Conservation (phyloP, 2,113 vertebrate species). For the Nycticebus coucang region DNA sequence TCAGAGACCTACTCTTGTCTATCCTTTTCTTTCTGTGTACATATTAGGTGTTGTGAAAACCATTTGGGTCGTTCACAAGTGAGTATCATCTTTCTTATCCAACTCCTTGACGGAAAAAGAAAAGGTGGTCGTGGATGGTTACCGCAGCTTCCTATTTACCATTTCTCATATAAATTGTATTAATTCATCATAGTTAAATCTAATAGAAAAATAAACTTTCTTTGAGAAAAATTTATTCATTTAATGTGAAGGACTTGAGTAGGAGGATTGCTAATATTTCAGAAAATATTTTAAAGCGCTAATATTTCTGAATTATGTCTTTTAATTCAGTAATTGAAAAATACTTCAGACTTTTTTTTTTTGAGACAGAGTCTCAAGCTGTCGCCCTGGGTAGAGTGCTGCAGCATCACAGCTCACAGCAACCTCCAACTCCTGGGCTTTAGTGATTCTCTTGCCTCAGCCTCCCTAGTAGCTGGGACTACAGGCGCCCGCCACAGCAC, state of each 20-base stretch:
- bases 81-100: neutral
- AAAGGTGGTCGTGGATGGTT: neutral
- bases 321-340: conserved; percentile 1
- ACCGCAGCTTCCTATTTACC: neutral
- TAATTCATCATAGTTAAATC: neutral
- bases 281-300: neutral
- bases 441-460: too few species aligned
- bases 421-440: too few species aligned
- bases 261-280: neutral
- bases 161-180: neutral
- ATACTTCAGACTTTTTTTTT: neutral
- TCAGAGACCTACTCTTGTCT: neutral
- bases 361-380: too few species aligned
- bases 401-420: too few species aligned
- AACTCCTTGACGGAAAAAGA: neutral
- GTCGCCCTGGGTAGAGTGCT: too few species aligned
- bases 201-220: neutral
- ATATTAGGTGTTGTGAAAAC: neutral
- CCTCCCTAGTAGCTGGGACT: too few species aligned
- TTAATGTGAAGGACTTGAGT: neutral
- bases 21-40: neutral
- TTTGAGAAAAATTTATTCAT: conserved; percentile 6
- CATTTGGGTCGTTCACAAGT: neutral
- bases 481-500: too few species aligned
- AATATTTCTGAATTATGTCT: neutral